Conservation (phyloP, 2,797 vertebrate genomes). For the Myotis myotis region DNA sequence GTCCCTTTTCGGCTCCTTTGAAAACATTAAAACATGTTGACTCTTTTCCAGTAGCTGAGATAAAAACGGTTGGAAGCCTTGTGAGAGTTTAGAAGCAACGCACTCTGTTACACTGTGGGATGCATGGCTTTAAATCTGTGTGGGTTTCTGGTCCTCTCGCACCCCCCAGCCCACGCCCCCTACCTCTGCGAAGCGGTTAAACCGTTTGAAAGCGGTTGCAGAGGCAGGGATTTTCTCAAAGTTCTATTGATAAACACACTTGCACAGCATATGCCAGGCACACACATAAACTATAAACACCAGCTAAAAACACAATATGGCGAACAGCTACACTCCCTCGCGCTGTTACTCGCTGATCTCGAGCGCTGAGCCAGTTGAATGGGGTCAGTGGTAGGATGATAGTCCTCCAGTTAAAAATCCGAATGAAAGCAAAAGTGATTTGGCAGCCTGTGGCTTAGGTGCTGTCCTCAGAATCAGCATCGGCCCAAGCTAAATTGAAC, state of each 20-base stretch:
- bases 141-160: background rate
- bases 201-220: slow-evolving; percentile 58
- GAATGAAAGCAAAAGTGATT: slow-evolving; percentile 41
- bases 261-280: slow-evolving; percentile 75
- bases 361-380: background rate
- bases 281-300: slow-evolving; percentile 73
- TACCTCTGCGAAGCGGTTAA: background rate
- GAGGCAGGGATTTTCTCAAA: slow-evolving; percentile 72
- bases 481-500: background rate
- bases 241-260: slow-evolving; percentile 80
- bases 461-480: background rate
- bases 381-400: slow-evolving; percentile 53
- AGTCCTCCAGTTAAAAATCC: slow-evolving; percentile 16
- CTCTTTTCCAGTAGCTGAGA: background rate
- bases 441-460: slow-evolving; percentile 1
- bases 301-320: slow-evolving; percentile 80
- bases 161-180: background rate
- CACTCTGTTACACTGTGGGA: background rate
- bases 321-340: slow-evolving; percentile 63
- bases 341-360: slow-evolving; percentile 56
- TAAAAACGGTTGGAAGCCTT: background rate
- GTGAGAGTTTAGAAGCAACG: slow-evolving; percentile 55
- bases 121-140: background rate
- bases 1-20: background rate
- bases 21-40: background rate